These are phyloP conservation scores for Pherbina coryleti DNA, from an alignment of 2,888 invertebrate genomes.

Conservation along the genomic window DNA sequence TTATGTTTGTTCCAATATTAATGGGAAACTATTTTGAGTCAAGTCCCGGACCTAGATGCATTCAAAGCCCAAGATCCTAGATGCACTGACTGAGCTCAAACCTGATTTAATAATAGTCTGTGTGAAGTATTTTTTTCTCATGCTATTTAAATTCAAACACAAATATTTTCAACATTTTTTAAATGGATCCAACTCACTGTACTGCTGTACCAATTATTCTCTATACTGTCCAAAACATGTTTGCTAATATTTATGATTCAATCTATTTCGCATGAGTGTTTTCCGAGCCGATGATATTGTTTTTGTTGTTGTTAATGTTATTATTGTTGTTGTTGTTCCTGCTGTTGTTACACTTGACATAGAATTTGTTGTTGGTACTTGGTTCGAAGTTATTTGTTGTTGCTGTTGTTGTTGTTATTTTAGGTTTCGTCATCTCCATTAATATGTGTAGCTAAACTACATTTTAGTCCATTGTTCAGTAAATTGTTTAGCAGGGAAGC, in stretches of 20 bases:
- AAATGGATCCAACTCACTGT: too few species aligned
- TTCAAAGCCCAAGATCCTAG: too few species aligned
- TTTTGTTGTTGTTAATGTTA: neutral
- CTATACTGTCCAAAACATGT: constrained; percentile 9
- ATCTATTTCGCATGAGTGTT: constrained; percentile 10
- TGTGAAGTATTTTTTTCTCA: too few species aligned
- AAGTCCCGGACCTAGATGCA: too few species aligned
- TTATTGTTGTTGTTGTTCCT: neutral
- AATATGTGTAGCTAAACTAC: neutral
- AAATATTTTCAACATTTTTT: too few species aligned
- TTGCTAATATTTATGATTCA: neutral
- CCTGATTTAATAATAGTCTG: too few species aligned
- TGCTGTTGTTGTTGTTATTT: neutral
- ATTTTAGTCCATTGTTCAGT: neutral
- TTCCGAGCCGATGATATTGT: neutral
- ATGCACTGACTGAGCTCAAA: too few species aligned
- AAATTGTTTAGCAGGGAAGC: neutral
- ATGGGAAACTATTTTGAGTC: too few species aligned
- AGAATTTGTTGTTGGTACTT: neutral
- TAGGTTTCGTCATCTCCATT: neutral
- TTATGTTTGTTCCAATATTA: too few species aligned
- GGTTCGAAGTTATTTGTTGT: neutral
- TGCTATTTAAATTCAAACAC: too few species aligned
- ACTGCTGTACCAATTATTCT: neutral
- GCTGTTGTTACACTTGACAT: neutral